Evolutionary conservation across 2,888 invertebrate species (phyloP).

Genomic region (Chrysina gloriosa): DNA sequence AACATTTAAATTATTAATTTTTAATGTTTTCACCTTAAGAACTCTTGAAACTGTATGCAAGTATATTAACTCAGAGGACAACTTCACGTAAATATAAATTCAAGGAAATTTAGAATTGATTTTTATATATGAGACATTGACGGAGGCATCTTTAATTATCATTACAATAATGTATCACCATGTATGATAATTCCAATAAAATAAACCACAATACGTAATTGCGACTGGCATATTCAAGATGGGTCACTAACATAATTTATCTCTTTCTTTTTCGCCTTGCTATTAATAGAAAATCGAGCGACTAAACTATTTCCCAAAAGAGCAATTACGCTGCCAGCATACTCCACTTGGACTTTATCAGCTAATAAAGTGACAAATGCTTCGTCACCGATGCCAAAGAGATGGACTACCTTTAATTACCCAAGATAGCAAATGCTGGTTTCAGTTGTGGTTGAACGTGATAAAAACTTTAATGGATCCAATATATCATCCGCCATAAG

Average conservation of each 20-base stretch:
- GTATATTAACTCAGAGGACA: too few relatives aligned
- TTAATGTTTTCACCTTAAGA: too few relatives aligned
- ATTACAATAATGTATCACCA: too few relatives aligned
- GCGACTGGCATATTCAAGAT: too few relatives aligned
- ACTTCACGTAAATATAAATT: too few relatives aligned
- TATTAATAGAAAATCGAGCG: slow-evolving; percentile 11
- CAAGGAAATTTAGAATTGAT: too few relatives aligned
- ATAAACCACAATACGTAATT: too few relatives aligned
- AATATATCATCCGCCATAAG: not conserved
- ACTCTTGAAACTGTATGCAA: too few relatives aligned
- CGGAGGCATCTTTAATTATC: too few relatives aligned
- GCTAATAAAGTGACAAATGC: slow-evolving; percentile 56
- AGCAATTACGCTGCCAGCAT: slow-evolving; percentile 56
- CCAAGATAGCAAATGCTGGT: slow-evolving; percentile 59
- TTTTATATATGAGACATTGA: too few relatives aligned
- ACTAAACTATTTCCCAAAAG: not conserved
- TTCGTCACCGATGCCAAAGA: slow-evolving; percentile 59
- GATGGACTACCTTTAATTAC: slow-evolving; percentile 64
- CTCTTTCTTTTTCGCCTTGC: not conserved
- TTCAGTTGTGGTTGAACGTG: not conserved
- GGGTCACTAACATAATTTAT: not conserved
- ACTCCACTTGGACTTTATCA: slow-evolving; percentile 57
- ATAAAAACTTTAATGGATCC: not conserved
- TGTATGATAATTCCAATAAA: too few relatives aligned
- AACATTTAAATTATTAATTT: too few relatives aligned